phyloP scores from a whole-genome alignment of 2,797 vertebrate species.

The Avahi laniger region DNA sequence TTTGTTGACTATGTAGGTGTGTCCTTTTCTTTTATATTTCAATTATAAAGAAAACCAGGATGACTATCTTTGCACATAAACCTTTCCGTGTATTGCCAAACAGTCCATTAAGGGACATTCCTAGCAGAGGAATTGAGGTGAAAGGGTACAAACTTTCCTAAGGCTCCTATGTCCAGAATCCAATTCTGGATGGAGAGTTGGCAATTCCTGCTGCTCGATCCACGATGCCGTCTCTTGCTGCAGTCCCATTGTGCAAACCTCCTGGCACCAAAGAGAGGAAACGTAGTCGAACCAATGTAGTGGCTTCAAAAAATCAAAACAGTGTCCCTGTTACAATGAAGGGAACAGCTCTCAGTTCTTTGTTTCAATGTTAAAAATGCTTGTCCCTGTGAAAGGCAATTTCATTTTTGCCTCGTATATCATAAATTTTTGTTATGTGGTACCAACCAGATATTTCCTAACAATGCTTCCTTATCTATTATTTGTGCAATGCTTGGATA shows the following conservation, averaged over 20 bases:
- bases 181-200: background rate
- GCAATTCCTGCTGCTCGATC: background rate
- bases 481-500: constrained; percentile 16
- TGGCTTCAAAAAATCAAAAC: background rate
- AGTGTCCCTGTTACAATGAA: background rate
- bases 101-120: background rate
- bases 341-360: background rate
- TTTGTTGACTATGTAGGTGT: background rate
- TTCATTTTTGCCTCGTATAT: background rate
- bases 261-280: background rate
- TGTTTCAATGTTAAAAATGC: background rate
- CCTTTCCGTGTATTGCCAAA: background rate
- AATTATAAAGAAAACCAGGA: background rate
- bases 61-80: background rate
- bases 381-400: background rate
- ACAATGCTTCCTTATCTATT: background rate
- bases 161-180: background rate
- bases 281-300: background rate
- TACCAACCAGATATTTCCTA: background rate
- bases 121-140: background rate
- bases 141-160: background rate
- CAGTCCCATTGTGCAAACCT: rapidly evolving
- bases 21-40: background rate
- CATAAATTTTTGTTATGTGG: background rate
- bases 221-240: too few relatives aligned